These are phyloP conservation scores for Psilopogon haemacephalus DNA, from an alignment of 2,113 vertebrate species.

Conservation along the genomic window DNA sequence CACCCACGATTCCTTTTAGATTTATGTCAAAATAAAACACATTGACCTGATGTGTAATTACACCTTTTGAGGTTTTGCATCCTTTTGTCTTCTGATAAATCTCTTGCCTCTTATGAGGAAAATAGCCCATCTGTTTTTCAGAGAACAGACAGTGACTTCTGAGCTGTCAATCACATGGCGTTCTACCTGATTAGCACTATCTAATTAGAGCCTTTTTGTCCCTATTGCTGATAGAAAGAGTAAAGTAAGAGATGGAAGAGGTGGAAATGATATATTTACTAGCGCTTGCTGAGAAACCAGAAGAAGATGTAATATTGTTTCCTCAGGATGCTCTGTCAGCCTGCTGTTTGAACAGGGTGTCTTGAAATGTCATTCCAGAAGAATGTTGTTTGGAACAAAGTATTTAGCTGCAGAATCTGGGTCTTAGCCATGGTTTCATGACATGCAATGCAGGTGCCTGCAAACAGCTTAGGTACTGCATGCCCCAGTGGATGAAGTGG, in stretches of 20 bases:
- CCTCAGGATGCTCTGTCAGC: neutral
- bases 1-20: conserved; percentile 40
- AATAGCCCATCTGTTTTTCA: conserved; percentile 55
- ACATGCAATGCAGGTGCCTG: neutral
- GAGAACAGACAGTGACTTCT: conserved; percentile 59
- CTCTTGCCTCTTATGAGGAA: conserved; percentile 38
- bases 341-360: neutral
- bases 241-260: conserved; percentile 45
- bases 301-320: conserved; percentile 21
- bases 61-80: conserved; percentile 46
- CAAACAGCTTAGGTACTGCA: too few species aligned
- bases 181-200: conserved; percentile 71
- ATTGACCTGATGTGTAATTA: conserved; percentile 66
- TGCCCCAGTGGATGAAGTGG: accelerated
- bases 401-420: neutral
- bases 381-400: neutral
- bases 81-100: conserved; percentile 70
- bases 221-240: conserved; percentile 58
- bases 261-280: conserved; percentile 7
- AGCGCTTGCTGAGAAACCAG: conserved; percentile 11
- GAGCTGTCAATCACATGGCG: conserved; percentile 64
- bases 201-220: conserved; percentile 72
- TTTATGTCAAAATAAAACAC: conserved; percentile 62
- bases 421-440: neutral
- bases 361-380: neutral